These are phyloP conservation scores for Chionodraco myersi DNA, from an alignment of 2,113 vertebrate species.

Conservation along the genomic window DNA sequence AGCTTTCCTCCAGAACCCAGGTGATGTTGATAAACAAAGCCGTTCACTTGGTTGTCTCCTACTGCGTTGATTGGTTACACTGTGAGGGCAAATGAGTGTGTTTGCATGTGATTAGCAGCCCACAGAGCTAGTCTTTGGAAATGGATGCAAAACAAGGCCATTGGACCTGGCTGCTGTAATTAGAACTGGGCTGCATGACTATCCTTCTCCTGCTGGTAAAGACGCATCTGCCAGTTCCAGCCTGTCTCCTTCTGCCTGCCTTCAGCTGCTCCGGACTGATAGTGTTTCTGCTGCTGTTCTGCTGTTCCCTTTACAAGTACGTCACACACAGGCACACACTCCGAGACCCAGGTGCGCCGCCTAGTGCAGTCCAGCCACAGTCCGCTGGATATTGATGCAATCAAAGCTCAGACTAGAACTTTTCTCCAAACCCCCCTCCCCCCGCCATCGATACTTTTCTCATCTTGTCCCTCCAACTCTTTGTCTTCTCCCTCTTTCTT, in stretches of 20 bases:
- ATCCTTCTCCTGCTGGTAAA: slow-evolving; percentile 61
- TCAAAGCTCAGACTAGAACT: slow-evolving; percentile 60
- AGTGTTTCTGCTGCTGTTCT: slow-evolving; percentile 63
- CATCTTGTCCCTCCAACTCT: slow-evolving; percentile 49
- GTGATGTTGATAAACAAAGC: slow-evolving; percentile 59
- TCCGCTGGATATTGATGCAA: slow-evolving; percentile 64
- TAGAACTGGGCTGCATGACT: slow-evolving; percentile 66
- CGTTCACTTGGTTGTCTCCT: slow-evolving; percentile 42
- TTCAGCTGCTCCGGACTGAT: slow-evolving; percentile 78
- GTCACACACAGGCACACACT: slow-evolving; percentile 62
- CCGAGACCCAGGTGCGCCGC: slow-evolving; percentile 56
- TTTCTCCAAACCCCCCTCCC: slow-evolving; percentile 28
- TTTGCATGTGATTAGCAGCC: slow-evolving; percentile 72
- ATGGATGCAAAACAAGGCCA: slow-evolving; percentile 59
- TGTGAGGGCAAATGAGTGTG: slow-evolving; percentile 62
- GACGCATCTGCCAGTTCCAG: slow-evolving; percentile 63
- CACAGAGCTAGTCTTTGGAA: slow-evolving; percentile 62
- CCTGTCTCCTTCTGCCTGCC: slow-evolving; percentile 39
- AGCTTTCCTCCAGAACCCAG: slow-evolving; percentile 28
- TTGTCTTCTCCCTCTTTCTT: slow-evolving; percentile 42
- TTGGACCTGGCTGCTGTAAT: slow-evolving; percentile 73
- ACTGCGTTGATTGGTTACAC: slow-evolving; percentile 57
- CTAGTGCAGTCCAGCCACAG: slow-evolving; percentile 53
- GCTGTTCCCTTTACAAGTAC: slow-evolving; percentile 60
- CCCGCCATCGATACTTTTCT: slow-evolving; percentile 51